Conservation (phyloP, 2,797 vertebrate species). For the Peromyscus attwateri region DNA sequence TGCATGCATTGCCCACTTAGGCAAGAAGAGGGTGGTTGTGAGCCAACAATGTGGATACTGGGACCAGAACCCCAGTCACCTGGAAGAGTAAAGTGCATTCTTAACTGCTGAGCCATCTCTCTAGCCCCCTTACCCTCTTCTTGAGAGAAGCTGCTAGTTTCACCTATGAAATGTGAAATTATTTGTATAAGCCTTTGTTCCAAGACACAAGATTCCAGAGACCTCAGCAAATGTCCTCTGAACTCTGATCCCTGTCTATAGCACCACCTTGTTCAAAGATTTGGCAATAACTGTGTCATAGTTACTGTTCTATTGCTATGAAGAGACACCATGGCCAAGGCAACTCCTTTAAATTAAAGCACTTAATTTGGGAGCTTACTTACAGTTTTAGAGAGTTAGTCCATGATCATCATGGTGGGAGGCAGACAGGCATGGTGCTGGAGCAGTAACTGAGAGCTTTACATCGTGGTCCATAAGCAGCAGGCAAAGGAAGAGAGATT, state of each 20-base stretch:
- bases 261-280: background rate
- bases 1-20: background rate
- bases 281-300: background rate
- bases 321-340: background rate
- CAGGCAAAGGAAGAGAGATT: background rate
- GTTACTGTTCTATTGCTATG: background rate
- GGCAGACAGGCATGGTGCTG: background rate
- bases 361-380: background rate
- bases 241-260: background rate
- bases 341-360: background rate
- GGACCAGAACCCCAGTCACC: background rate
- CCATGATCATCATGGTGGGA: too few species aligned
- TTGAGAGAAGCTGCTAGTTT: background rate
- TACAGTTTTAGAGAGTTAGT: background rate
- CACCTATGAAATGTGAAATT: background rate
- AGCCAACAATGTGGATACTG: background rate
- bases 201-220: background rate
- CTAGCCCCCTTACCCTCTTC: background rate
- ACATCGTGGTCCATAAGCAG: background rate
- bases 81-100: background rate
- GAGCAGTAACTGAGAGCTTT: background rate
- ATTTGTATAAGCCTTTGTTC: background rate
- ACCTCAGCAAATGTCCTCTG: background rate
- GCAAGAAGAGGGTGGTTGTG: background rate
- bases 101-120: background rate